Evolutionary conservation across 1,140 invertebrate genomes (phyloP), one percentile per base, ranked within the genome.

Genomic region (Aradophagus sp.): DNA sequence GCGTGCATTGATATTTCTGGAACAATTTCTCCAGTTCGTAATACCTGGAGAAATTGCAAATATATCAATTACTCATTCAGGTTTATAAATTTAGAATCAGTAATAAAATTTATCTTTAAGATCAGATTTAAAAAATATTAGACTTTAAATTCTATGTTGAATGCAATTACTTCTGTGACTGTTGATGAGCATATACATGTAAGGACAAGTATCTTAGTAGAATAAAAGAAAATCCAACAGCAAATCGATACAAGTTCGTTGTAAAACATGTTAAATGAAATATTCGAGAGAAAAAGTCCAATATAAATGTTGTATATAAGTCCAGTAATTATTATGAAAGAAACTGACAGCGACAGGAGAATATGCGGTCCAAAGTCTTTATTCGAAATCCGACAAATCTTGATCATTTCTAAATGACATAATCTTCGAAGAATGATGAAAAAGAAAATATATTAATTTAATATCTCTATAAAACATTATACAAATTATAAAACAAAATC

Each of bases 21-120:
- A 27, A 71, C 31, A n/a, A 71, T 71, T 71, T 71, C 59, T 27
- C 59, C 59, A 45, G 68, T 63, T 55, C 29, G 53, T 34, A 8
- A 2, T 3, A 13, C 36, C 58, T 62, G 20, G 4, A 4, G 4
- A 23, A 23, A 23, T 5, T 23, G 8, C 20, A 23, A 23, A 23
- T 23, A 23, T 8, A 23, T 23, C 4, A 23, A 23, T 23, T 5
- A 23, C 8, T 23, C 8, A 23, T 23, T 23, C 8, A 23, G 4
- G 4, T 5, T 23, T 4, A 23, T 23, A 23, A 23, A 23, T 23
- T 23, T 23, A 23, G 20, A 23, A 23, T 23, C 14, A 45, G 31
- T 23, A 58, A 58, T 12, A 38, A 14, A 15, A 4, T 32, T 42
- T 44, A 31, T 35, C 35, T 16, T 7, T 36, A 32, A 27, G 8